phyloP scores from a whole-genome alignment of 2,113 vertebrate species.

The Petroica traversi region DNA sequence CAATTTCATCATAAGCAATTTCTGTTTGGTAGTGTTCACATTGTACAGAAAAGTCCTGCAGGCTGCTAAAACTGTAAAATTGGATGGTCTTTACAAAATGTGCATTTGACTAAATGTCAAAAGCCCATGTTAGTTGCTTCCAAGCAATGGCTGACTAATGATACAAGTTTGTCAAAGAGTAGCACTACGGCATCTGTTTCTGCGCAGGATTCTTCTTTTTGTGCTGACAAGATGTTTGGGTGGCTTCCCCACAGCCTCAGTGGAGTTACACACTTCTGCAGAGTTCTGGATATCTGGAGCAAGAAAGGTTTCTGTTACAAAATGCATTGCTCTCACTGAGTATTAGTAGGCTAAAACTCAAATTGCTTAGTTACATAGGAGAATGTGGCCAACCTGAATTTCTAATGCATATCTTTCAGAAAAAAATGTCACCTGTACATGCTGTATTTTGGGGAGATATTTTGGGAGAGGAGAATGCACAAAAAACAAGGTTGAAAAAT shows the following conservation, averaged over 20 bases:
- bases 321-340: not conserved
- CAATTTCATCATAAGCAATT: not conserved
- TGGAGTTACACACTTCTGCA: not conserved
- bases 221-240: not conserved
- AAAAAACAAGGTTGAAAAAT: not conserved
- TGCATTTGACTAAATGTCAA: not conserved
- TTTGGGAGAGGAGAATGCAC: not conserved
- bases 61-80: not conserved
- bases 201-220: not conserved
- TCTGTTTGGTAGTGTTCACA: not conserved
- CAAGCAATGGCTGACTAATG: not conserved
- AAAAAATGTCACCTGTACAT: not conserved
- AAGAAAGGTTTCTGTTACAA: not conserved
- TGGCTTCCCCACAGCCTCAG: not conserved
- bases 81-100: not conserved
- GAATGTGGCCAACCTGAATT: not conserved
- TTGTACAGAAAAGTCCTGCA: not conserved
- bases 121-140: not conserved
- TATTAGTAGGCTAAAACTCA: not conserved
- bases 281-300: not conserved
- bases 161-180: not conserved
- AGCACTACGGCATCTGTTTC: fast-evolving
- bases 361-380: not conserved
- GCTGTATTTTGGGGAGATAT: not conserved
- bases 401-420: not conserved